Evolutionary conservation across 2,888 invertebrate species (phyloP).

Genomic region (Sipha maydis): DNA sequence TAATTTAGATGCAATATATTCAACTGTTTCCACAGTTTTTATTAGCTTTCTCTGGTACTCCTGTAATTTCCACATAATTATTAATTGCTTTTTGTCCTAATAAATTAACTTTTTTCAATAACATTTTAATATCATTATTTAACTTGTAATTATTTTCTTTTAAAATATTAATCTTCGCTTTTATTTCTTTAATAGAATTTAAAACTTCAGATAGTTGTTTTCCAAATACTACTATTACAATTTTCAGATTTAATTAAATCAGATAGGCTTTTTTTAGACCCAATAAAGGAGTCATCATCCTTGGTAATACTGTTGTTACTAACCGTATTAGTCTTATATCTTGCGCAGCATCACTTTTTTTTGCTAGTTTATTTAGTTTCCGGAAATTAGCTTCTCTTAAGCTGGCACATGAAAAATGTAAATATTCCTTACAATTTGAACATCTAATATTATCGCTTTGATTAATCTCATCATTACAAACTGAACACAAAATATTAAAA

Average conservation of each 20-base stretch:
- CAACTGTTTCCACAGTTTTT: no score
- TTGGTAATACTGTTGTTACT: neutral
- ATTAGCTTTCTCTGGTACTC: no score
- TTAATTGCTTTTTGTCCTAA: no score
- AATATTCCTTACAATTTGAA: neutral
- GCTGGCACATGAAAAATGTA: neutral
- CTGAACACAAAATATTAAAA: no score
- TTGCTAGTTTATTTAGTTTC: neutral
- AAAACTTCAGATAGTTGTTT: constrained; percentile 1
- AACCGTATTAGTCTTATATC: neutral
- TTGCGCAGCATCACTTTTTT: neutral
- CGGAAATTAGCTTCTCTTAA: neutral
- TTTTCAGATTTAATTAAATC: neutral
- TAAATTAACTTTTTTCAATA: no score
- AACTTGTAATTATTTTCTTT: no score
- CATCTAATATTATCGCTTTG: no score
- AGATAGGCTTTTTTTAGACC: constrained; percentile 4
- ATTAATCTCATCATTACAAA: no score
- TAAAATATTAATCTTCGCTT: no score
- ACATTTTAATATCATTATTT: no score
- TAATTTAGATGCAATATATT: no score
- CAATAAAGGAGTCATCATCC: neutral
- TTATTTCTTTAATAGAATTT: neutral
- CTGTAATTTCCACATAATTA: no score
- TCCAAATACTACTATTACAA: neutral